Evolutionary conservation across 2,797 vertebrate species (phyloP), one percentile per base, ranked within the genome.

Genomic region (Acanthurus leucopareius): DNA sequence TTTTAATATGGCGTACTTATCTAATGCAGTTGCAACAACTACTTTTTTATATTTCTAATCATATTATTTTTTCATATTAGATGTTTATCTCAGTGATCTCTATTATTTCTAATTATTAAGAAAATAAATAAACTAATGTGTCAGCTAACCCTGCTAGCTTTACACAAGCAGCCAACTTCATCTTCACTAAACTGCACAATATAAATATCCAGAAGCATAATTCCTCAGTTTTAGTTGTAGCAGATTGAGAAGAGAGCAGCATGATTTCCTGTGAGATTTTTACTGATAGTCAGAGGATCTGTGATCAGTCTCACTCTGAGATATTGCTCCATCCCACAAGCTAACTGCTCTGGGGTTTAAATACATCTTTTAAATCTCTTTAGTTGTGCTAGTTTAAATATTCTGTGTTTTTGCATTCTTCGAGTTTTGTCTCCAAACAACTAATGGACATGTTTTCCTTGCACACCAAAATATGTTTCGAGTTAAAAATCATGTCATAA

Each of bases 221-320:
- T 13, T 28, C 32, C 45, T 49, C 6, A 52, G 10, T 58, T 52
- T 47, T 52, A 53, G 45, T 64, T 48, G 25, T 10, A 7, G 35
- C 17, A 25, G 47, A 74, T 14, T 9, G 16, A 25, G 47, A 62
- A 60, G 15, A 13, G 15, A 60, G 42, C n/a, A 14, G 49, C 49
- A 4, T 15, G 32, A 20, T 17, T 65, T 69, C 47, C 48, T 32
- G 59, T 10, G 52, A 45, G 28, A 47, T 20, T 11, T 52, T 48
- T 49, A 19, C 47, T 28, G n/a, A 52, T 9, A 65, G 13, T 49
- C 14, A 17, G 10, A 65, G 57, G 35, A 58, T 51, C 54, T 66
- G 54, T 57, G 59, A 57, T 64, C 47, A 35, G 11, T 63, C 32
- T 66, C 42, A 11, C 64, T 57, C 15, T 5, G 22, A 59, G 38